Evolutionary conservation across 2,113 vertebrate genomes (phyloP), one percentile per base, ranked within the genome.

Genomic region (Harpagus bidentatus): DNA sequence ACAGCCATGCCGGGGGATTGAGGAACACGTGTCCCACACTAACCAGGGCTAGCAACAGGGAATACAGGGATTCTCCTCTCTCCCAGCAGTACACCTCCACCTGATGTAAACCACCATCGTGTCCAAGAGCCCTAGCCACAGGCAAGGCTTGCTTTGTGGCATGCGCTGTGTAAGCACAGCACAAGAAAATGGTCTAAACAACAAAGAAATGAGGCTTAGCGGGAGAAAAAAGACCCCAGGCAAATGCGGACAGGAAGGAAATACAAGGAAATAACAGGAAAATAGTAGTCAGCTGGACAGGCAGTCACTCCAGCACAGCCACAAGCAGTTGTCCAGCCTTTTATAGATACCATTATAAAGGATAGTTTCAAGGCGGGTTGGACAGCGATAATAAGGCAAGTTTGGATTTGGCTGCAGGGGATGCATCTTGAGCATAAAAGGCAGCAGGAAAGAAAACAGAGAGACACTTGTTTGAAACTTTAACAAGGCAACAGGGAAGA

Each of bases 401-500:
- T 96, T 95, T 95, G 61, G 87, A 62, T 93, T 82, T 95, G 45
- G 91, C 96, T 95, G 78, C 74, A 95, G 91, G 89, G 91, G 42
- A 95, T 80, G 74, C 71, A 80, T 96, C 78, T 47, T 87, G 82
- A 85, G 84, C 53, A 93, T 63, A 91, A 93, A 86, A 72, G 72
- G 58, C 84, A 96, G 26, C 55, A 93, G 74, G 62, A 82, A 77
- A 83, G 58, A 94, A 94, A 93, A 89, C 95, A 97, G 83, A 90
- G 71, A 83, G 40, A 61, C 21, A 20, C 42, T 97, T 97, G 91
- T 95, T 81, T 86, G 79, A 74, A 90, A 69, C 43, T 93, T 86
- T 74, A 90, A 88, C n/a, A 79, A 72, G 80, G 86, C 81, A 93
- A 42, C 10, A 50, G 58, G 58, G 83, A 87, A 85, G 82, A 86